A percentile compares a stretch with the other conserved stretches of the same genome.
These are phyloP conservation scores for Apus apus DNA, from an alignment of 2,113 vertebrate species.

Conservation along the genomic window DNA sequence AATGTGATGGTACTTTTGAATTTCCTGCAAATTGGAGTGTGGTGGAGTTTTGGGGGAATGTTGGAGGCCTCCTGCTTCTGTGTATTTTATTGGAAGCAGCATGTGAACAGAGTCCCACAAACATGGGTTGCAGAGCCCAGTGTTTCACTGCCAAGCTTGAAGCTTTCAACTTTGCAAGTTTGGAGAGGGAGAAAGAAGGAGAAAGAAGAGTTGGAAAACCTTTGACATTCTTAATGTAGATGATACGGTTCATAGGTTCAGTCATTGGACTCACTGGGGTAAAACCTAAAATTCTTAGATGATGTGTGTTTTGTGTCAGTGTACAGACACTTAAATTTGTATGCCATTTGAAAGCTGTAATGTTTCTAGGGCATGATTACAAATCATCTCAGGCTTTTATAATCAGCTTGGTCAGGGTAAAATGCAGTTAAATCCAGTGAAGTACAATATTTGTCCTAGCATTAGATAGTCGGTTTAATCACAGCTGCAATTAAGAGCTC, in stretches of 20 bases:
- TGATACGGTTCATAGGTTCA: neutral
- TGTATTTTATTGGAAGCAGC: neutral
- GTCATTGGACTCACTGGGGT: neutral
- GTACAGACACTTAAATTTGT: neutral
- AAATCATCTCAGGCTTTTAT: conserved; percentile 5
- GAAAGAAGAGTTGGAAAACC: neutral
- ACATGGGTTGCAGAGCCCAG: fast-evolving
- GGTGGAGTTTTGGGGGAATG: neutral
- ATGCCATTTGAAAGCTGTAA: neutral
- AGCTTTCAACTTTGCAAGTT: neutral
- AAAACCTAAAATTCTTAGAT: neutral
- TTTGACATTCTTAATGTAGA: neutral
- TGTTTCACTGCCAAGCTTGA: neutral
- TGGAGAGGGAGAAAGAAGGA: neutral
- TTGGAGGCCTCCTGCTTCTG: neutral
- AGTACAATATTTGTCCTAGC: neutral
- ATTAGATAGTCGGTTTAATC: neutral
- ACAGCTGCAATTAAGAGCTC: conserved; percentile 3
- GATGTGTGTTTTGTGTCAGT: fast-evolving
- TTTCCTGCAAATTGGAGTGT: neutral
- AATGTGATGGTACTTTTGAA: neutral
- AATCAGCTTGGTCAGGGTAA: neutral
- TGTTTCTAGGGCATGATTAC: neutral
- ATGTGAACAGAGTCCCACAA: neutral
- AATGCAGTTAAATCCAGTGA: neutral